These are phyloP conservation scores for Gymnobelideus leadbeateri DNA, from an alignment of 2,113 vertebrate species.

Conservation along the genomic window DNA sequence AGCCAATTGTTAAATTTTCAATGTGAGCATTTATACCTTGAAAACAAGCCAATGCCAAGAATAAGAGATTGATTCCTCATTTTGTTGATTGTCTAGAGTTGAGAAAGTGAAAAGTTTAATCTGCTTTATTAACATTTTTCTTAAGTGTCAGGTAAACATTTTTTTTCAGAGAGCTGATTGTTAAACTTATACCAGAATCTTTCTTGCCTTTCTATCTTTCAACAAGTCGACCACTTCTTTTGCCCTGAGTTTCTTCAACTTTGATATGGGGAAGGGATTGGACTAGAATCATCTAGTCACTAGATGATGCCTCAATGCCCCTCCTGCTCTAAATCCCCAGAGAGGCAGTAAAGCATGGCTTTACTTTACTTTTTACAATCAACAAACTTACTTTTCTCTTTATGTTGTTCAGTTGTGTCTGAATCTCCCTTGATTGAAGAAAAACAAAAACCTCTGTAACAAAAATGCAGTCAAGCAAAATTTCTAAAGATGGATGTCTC, in stretches of 20 bases:
- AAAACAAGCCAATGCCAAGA: background rate
- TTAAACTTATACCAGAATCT: background rate
- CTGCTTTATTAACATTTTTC: no score
- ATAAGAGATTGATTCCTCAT: background rate
- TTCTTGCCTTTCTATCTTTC: background rate
- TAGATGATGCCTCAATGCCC: no score
- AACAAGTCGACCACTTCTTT: background rate
- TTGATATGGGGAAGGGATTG: background rate
- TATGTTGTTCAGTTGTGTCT: no score
- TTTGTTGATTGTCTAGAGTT: background rate
- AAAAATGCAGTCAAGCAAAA: no score
- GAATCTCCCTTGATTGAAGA: no score
- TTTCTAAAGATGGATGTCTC: no score
- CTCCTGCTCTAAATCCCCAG: no score
- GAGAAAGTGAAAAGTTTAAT: background rate
- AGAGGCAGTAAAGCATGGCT: no score
- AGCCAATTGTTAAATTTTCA: background rate
- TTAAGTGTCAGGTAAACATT: background rate
- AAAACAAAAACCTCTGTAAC: no score
- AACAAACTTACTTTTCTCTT: no score
- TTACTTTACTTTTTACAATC: no score
- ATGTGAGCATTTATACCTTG: background rate
- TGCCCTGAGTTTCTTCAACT: background rate
- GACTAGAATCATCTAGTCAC: no score
- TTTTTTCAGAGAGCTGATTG: background rate